Evolutionary conservation across 2,888 invertebrate genomes (phyloP), one percentile per base, ranked within the genome.

Genomic region (Cyclophora albipunctata): DNA sequence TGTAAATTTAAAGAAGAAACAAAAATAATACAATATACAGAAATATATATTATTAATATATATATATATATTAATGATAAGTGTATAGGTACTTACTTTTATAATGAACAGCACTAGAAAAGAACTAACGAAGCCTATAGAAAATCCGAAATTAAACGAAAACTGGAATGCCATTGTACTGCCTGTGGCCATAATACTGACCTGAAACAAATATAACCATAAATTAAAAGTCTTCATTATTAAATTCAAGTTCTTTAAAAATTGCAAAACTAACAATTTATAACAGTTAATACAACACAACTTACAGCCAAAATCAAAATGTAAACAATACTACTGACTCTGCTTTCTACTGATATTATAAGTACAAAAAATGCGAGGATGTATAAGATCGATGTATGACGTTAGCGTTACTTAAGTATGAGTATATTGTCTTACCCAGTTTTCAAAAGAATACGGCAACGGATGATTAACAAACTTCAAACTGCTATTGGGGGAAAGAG

Each of bases 141-240:
- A 93, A 75, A 95, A 95, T 47, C 93, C 92, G 45, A 95, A 89
- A 65, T 94, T 94, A 66, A 94, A 92, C 5, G 92, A 93, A 60
- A 91, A 87, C 67, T 90, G 91, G 68, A 91, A 87, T 50, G 85
- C 86, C 81, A 86, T 84, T 60, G 81, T 86, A 60, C 83, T 79
- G 3, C 88, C 87, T 6, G 80, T 71, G 6, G 85, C 84, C 85
- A 87, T 84, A 0, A 88, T 78, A 59, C 72, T 71, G 2, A 88
- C 78, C 86, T 88, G 53, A 40, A 76, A 76, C 5, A 42, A 37
- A 37, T 46, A 35, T 34, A 20, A 20, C 3, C 20, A 47, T 7
- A 43, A 40, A 34, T 42, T 42, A 45, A 7, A 35, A n/a, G 20
- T 2, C 20, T 20, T 20, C n/a, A n/a, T n/a, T 20, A 20, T 20